Evolutionary conservation across 2,113 vertebrate species (phyloP), one percentile per base, ranked within the genome.

Genomic region (Burhinus oedicnemus): DNA sequence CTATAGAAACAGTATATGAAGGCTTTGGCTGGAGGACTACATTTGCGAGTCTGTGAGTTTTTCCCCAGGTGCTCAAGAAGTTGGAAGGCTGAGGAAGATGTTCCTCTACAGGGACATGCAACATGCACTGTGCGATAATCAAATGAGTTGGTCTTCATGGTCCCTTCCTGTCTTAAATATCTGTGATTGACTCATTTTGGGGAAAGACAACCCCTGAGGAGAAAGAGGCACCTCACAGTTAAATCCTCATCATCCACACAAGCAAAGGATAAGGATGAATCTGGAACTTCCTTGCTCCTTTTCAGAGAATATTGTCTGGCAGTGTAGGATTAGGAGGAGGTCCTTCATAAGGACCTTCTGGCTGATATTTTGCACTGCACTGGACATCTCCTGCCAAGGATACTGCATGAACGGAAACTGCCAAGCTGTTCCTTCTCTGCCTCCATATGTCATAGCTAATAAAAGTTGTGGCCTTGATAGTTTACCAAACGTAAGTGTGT

Each of bases 391-490:
- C 40, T 91, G 81, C 77, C 89, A 91, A 83, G 58, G 68, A 89
- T 42, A 80, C 2, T 61, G 52, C 58, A 89, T 1, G 8, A 85
- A 62, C 3, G 1, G 95, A 89, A 97, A 72, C 66, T 66, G 58
- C 58, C 91, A 93, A 94, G 57, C 89, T 94, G 81, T 26, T 93
- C 36, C 45, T 83, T 87, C 65, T 82, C 74, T 79, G 60, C 45
- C 89, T 81, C 74, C 78, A 21, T 89, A 96, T 90, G 87, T 66
- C 74, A 91, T 3, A 47, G 45, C 81, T 94, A 93, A 80, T 77
- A 85, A 54, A 93, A 95, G 70, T 26, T 61, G 17, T 42, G 12
- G 52, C 55, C 94, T 70, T 77, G 23, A 60, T 4, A 94, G 23
- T 64, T 89, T 75, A 91, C 66, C 74, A 89, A 75, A 82, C 29